Conservation (phyloP, 2,888 invertebrate genomes). For the Ctena decussata region DNA sequence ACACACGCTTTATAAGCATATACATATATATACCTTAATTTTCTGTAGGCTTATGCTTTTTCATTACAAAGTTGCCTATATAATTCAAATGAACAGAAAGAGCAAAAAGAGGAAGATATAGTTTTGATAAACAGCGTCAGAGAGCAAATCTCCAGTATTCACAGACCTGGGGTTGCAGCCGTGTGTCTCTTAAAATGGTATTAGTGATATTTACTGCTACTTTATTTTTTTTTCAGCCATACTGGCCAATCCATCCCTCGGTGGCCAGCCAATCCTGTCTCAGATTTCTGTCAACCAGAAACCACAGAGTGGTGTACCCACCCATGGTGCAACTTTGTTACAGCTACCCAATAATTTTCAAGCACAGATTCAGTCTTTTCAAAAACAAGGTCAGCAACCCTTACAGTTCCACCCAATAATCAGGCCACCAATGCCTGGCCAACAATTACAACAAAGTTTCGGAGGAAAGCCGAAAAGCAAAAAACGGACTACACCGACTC, state of each 20-base stretch:
- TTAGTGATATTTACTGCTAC: no score
- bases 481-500: conserved; percentile 80
- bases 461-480: conserved; percentile 79
- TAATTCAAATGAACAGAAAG: no score
- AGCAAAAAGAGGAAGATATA: no score
- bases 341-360: conserved; percentile 71
- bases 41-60: no score
- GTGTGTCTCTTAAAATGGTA: no score
- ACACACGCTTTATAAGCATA: no score
- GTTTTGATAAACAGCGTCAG: no score
- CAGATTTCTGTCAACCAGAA: conserved; percentile 69
- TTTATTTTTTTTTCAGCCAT: conserved; percentile 60
- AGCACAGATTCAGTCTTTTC: conserved; percentile 72
- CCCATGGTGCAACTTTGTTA: conserved; percentile 72
- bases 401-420: conserved; percentile 65
- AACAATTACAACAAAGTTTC: conserved; percentile 18
- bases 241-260: conserved; percentile 37
- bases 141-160: no score
- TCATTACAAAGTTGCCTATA: no score
- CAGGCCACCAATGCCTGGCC: conserved; percentile 56
- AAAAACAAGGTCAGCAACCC: conserved; percentile 74
- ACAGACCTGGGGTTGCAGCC: no score
- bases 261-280: conserved; percentile 57
- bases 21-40: no score
- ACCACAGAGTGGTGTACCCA: conserved; percentile 53